phyloP scores from a whole-genome alignment of 2,113 vertebrate genomes.

The Antechinus stuartii region DNA sequence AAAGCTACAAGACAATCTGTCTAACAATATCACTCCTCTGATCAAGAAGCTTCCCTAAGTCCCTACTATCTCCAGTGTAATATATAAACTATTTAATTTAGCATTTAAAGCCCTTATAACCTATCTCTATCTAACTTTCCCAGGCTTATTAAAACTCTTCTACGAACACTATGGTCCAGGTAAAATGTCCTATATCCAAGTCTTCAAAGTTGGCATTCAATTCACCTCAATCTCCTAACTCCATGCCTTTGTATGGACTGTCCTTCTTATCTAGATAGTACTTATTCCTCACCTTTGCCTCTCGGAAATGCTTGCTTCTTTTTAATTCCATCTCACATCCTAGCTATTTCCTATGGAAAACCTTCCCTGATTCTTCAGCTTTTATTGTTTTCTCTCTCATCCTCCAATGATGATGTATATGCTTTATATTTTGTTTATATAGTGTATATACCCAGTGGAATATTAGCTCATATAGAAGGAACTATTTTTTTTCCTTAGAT shows the following conservation, averaged over 20 bases:
- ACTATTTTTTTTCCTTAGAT: neutral
- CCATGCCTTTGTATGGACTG: neutral
- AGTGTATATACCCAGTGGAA: neutral
- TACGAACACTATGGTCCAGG: neutral
- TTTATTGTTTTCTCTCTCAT: neutral
- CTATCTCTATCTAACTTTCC: too few relatives aligned
- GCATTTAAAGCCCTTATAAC: too few relatives aligned
- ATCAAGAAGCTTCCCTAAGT: too few relatives aligned
- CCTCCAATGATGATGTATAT: neutral
- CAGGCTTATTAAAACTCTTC: neutral
- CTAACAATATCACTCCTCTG: too few relatives aligned
- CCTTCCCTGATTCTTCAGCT: neutral
- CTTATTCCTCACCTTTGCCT: neutral
- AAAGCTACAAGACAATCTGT: too few relatives aligned
- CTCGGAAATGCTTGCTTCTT: neutral
- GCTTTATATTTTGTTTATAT: neutral
- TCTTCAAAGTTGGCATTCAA: neutral
- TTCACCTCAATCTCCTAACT: neutral
- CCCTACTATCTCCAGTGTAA: too few relatives aligned
- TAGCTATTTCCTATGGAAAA: neutral
- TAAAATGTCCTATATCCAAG: neutral
- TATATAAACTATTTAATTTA: too few relatives aligned
- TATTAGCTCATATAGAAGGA: neutral
- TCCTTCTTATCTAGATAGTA: neutral
- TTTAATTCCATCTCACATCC: neutral